Percentiles rank a stretch among this genome's conserved stretches.
Evolutionary conservation across 2,797 vertebrate species (phyloP).

Genomic region (Syngnathus acus): DNA sequence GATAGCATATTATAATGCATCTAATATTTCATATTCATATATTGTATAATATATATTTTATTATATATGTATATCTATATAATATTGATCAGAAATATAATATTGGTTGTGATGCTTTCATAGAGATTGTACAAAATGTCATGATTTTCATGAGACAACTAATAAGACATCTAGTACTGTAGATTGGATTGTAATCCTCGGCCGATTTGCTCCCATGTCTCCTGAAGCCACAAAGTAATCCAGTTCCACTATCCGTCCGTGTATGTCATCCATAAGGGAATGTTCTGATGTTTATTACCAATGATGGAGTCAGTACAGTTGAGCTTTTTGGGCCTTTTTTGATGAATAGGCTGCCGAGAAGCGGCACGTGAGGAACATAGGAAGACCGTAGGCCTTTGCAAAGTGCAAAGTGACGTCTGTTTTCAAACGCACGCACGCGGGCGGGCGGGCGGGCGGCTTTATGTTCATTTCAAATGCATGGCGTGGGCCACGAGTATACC

Average conservation of each 20-base stretch:
- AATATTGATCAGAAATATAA: no score
- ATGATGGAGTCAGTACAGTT: not conserved
- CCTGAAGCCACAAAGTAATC: not conserved
- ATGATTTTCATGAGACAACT: no score
- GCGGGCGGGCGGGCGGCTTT: no score
- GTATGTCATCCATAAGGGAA: not conserved
- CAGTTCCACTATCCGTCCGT: not conserved
- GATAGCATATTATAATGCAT: no score
- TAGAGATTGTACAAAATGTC: no score
- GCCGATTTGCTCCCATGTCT: not conserved
- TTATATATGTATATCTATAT: no score
- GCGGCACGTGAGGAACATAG: not conserved
- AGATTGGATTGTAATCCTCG: not conserved
- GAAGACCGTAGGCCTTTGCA: not conserved
- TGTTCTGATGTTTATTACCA: not conserved
- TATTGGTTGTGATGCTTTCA: no score
- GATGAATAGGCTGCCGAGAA: slow-evolving; percentile 28
- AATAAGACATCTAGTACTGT: not conserved
- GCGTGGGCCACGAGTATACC: slow-evolving; percentile 25
- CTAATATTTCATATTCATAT: no score
- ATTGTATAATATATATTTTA: no score
- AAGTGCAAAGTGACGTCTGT: slow-evolving; percentile 1
- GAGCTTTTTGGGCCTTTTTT: not conserved
- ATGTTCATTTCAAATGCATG: slow-evolving; percentile 52
- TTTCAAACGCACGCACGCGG: slow-evolving; percentile 13